These are phyloP conservation scores for Cromileptes altivelis DNA, from an alignment of 2,113 vertebrate genomes.

Conservation along the genomic window DNA sequence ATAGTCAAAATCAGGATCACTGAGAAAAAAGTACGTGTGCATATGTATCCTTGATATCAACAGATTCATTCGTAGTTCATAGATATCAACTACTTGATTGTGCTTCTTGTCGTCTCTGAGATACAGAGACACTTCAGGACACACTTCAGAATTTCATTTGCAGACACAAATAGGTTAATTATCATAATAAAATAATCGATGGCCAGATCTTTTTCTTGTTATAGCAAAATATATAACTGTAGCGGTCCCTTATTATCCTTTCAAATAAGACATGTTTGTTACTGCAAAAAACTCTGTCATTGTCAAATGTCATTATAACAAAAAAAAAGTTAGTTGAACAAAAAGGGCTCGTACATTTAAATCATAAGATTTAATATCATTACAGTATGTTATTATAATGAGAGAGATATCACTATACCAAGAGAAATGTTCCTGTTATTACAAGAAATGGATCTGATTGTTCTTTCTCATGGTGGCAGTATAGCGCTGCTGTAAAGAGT, in stretches of 20 bases:
- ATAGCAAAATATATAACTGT: not conserved
- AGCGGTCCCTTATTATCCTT: not conserved
- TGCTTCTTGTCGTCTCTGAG: no score
- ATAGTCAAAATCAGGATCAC: no score
- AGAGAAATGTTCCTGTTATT: not conserved
- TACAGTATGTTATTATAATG: not conserved
- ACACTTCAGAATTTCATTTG: no score
- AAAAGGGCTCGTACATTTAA: not conserved
- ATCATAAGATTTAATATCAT: not conserved
- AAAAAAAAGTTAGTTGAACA: not conserved
- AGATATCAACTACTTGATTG: no score
- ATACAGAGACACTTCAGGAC: no score
- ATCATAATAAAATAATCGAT: not conserved
- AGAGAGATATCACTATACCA: not conserved
- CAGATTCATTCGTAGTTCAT: no score
- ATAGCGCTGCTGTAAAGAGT: not conserved
- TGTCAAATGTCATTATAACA: not conserved
- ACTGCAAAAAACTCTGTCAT: not conserved
- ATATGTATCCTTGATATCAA: no score
- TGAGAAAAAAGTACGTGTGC: no score
- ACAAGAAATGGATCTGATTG: not conserved
- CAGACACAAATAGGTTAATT: no score
- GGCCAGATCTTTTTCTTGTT: not conserved
- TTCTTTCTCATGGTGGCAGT: slow-evolving; percentile 10
- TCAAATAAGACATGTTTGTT: no score